Evolutionary conservation across 2,888 invertebrate genomes (phyloP), one percentile per base, ranked within the genome.

Genomic region (Euplagia quadripunctaria): DNA sequence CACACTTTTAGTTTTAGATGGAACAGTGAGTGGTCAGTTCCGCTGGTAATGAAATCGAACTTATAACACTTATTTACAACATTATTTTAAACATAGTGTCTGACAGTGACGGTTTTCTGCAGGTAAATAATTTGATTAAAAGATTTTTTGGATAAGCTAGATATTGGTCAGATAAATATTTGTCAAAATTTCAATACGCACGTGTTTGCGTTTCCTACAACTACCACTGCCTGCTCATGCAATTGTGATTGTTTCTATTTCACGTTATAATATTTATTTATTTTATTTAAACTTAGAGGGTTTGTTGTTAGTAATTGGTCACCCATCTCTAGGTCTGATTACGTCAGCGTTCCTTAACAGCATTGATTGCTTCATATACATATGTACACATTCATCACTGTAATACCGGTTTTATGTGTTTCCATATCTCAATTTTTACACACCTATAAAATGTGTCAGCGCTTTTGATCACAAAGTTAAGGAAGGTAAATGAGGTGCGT

Each of bases 391-490:
- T n/a, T 55, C 7, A 55, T 41, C 17, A 17, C 52, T 67, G 49
- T 16, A 2, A 52, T n/a, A 52, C 55, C 55, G 51, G 0, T 68
- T 52, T 52, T 52, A 67, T 67, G 11, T 5, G 6, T n/a, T 41
- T 7, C 17, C 8, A 41, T 64, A 20, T 64, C 43, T 51, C 42
- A 52, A 70, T 42, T 63, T 64, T 42, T 52, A 64, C 20, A 1
- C 42, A 42, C 9, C 14, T 20, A 71, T 41, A 63, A 68, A 67
- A 67, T 17, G 20, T 64, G 64, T 65, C 41, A 72, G 49, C 68
- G 46, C 20, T 55, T 43, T 61, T 20, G 55, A 46, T 68, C 66
- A 73, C 64, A 49, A 64, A 17, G 43, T 41, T 55, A 64, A 73
- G 42, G 20, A 43, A 51, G 17, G 52, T 67, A 52, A 63, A 67